phyloP scores from a whole-genome alignment of 2,113 vertebrate genomes.

The Terrapene triunguis region DNA sequence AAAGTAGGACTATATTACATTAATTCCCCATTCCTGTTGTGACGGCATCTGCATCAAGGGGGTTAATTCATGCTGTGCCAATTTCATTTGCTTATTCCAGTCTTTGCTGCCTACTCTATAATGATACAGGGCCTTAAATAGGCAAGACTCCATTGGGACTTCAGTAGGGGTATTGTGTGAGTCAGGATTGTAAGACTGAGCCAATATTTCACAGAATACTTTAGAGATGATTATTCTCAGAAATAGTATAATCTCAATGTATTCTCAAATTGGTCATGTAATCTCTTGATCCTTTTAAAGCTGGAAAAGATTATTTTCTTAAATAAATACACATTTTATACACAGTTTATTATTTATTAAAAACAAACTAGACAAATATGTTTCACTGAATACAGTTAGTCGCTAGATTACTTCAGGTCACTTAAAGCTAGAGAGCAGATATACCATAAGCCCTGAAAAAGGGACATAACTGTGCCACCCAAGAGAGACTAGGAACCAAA shows the following conservation, averaged over 20 bases:
- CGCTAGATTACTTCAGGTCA: not conserved
- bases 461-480: not conserved
- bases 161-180: fast-evolving
- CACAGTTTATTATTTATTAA: not conserved
- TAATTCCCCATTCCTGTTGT: fast-evolving
- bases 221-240: not conserved
- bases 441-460: not conserved
- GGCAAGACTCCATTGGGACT: not conserved
- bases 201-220: not conserved
- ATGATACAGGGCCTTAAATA: fast-evolving
- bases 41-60: not conserved
- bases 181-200: not conserved
- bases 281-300: not conserved
- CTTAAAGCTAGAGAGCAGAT: not conserved
- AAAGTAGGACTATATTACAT: not conserved
- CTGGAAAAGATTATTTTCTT: not conserved
- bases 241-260: fast-evolving
- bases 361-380: not conserved
- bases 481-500: not conserved
- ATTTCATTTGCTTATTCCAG: not conserved
- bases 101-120: not conserved
- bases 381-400: not conserved
- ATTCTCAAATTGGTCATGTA: not conserved
- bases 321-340: not conserved
- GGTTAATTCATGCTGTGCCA: not conserved